Evolutionary conservation across 1,140 invertebrate species (phyloP), one percentile per base, ranked within the genome.

Genomic region (Drosophila kepulauana): DNA sequence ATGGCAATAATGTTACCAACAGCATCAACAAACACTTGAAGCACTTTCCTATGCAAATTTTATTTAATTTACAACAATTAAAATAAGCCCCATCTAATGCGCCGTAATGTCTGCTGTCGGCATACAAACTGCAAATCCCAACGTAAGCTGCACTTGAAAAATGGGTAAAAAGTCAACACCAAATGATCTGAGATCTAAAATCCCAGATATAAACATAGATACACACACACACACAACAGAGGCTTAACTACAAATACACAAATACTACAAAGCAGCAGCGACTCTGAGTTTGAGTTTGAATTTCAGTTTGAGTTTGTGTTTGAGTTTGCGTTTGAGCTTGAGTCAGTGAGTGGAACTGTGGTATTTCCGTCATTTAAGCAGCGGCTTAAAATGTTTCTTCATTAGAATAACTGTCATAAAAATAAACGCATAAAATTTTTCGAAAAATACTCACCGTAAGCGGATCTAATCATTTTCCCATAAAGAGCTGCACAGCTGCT

Each of bases 341-440:
- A 20, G 38, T 45, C 41, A 15, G 56, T 54, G 68, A 56, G 41
- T 65, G 66, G 56, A 66, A 33, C 70, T 78, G 49, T 51, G 86
- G 85, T 68, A 88, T 88, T 88, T 88, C 85, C 85, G 85, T 85
- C 85, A 89, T 78, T 85, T 89, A 89, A 88, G 84, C 85, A 68
- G 52, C 56, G 61, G 84, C 84, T 88, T 89, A 88, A 88, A 79
- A 81, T 89, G 85, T 90, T 89, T 88, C 85, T 89, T 88, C 86
- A 88, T 88, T 88, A 88, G 85, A 88, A 88, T 88, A 88, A 89
- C 81, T 89, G 85, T 85, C 85, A 88, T 88, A 88, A 88, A 88
- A 88, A 89, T 88, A 84, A 89, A 89, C 81, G 85, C 85, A 88
- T 88, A 88, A 88, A 88, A 88, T 75, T 59, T 65, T 65, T 56